phyloP scores from a whole-genome alignment of 1,140 invertebrate genomes.

The Armadillidium nasatum region DNA sequence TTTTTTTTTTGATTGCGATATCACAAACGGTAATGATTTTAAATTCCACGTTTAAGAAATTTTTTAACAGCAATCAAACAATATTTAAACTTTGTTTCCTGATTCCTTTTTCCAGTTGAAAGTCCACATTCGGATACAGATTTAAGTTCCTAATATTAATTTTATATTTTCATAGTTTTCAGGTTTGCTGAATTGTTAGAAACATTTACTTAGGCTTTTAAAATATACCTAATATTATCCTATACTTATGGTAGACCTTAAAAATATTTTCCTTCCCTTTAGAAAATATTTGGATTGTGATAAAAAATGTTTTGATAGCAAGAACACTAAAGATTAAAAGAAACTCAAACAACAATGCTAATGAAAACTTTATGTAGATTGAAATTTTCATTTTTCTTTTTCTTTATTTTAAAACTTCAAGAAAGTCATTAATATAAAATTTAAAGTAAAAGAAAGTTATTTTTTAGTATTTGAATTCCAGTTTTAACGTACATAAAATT shows the following conservation, averaged over 20 bases:
- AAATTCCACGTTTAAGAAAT: background rate
- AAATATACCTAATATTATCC: background rate
- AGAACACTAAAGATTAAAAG: background rate
- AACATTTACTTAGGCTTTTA: too few relatives aligned
- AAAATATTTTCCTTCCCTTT: background rate
- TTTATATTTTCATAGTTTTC: background rate
- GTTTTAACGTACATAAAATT: background rate
- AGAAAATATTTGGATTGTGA: too few relatives aligned
- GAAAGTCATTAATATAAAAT: background rate
- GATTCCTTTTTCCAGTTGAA: too few relatives aligned
- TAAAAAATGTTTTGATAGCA: background rate
- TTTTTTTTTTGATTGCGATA: background rate
- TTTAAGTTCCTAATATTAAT: background rate
- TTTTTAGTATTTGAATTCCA: background rate
- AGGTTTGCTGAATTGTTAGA: background rate
- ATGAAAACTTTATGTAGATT: background rate
- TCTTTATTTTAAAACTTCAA: background rate
- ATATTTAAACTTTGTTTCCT: too few relatives aligned
- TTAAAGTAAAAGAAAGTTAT: background rate
- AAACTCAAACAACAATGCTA: background rate
- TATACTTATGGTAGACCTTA: background rate
- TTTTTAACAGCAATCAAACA: background rate
- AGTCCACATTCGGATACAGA: background rate
- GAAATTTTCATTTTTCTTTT: background rate
- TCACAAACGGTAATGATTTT: background rate